These are phyloP conservation scores for Tipula lateralis DNA, from an alignment of 2,888 invertebrate genomes.

Conservation along the genomic window DNA sequence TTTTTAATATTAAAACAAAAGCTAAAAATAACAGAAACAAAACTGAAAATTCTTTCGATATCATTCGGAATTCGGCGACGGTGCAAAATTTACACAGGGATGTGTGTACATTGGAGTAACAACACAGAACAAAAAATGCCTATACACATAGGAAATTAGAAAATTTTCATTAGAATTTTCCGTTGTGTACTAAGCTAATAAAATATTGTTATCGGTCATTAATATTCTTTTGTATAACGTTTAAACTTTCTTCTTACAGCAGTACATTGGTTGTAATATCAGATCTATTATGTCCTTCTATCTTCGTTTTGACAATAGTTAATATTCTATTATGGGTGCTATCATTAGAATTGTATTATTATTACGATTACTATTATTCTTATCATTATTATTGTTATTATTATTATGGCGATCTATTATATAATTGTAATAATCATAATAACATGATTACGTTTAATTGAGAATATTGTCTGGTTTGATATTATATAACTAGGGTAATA, in stretches of 20 bases:
- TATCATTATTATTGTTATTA: not conserved
- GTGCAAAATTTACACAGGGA: not conserved
- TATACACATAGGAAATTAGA: not conserved
- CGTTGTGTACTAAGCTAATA: not conserved
- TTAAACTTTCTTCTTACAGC: not conserved
- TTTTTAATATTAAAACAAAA: not conserved
- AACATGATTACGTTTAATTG: not conserved
- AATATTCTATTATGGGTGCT: not conserved
- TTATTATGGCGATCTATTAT: not conserved
- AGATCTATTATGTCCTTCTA: not conserved
- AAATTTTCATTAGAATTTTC: not conserved
- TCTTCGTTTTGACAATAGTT: not conserved
- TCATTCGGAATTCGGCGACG: not conserved
- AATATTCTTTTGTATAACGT: not conserved
- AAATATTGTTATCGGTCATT: not conserved
- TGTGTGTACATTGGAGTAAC: not conserved
- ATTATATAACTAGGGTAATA: not conserved
- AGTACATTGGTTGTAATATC: not conserved
- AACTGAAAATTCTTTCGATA: not conserved
- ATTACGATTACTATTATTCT: not conserved
- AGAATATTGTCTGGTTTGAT: not conserved
- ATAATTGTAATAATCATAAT: not conserved
- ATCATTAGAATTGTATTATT: not conserved
- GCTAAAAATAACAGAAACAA: not conserved
- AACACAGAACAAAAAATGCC: not conserved